A percentile compares a stretch with the other conserved stretches of the same genome.
These are phyloP conservation scores for Campylorhamphus procurvoides DNA, from an alignment of 2,113 vertebrate genomes.

Conservation along the genomic window DNA sequence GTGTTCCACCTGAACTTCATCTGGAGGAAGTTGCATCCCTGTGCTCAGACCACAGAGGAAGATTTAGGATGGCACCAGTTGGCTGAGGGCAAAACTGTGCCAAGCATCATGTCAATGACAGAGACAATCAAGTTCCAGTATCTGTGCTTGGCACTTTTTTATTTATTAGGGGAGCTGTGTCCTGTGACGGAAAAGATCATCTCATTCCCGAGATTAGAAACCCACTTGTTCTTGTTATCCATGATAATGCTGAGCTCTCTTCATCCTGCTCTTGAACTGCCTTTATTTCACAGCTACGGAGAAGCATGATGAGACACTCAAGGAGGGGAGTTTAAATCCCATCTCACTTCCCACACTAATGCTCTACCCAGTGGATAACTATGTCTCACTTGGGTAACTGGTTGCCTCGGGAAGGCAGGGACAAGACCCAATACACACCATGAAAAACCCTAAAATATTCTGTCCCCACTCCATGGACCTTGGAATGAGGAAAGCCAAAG, in stretches of 20 bases:
- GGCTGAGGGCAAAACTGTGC: not conserved
- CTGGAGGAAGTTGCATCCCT: not conserved
- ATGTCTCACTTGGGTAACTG: not conserved
- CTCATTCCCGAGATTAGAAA: constrained; percentile 29
- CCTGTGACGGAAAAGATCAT: not conserved
- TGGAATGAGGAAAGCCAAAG: not conserved
- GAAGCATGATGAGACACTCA: not conserved
- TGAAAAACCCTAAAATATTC: not conserved
- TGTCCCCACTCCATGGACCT: not conserved
- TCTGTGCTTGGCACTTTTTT: not conserved
- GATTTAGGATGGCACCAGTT: not conserved
- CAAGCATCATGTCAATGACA: rapidly evolving
- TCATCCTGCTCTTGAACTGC: not conserved
- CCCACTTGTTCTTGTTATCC: not conserved
- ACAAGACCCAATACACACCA: not conserved
- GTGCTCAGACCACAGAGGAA: not conserved
- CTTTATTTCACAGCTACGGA: not conserved
- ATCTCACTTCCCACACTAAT: not conserved
- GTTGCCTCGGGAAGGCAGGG: not conserved
- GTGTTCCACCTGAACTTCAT: not conserved
- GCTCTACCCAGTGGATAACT: not conserved
- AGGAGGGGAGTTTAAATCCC: not conserved
- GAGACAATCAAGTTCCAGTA: not conserved
- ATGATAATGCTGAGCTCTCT: not conserved
- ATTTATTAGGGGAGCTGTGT: not conserved